Conservation (phyloP, 2,113 vertebrate genomes). For the Corythornis madagascariensis region DNA sequence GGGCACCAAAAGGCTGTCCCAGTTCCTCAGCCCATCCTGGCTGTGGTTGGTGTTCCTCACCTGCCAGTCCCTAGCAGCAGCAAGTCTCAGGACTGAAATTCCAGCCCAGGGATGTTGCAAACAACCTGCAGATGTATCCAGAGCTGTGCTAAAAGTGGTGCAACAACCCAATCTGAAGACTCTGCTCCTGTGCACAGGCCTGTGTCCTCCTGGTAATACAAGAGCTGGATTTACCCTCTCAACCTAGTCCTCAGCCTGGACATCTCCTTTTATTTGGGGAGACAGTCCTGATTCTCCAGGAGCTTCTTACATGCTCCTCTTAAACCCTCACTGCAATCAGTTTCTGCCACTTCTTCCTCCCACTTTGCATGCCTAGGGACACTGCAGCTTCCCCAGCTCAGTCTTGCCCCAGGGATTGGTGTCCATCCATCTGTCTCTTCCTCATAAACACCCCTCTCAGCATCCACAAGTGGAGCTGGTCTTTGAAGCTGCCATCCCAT, state of each 20-base stretch:
- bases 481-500: background rate
- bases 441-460: background rate
- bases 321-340: background rate
- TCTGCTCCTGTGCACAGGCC: background rate
- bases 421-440: background rate
- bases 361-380: fast-evolving
- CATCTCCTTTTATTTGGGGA: background rate
- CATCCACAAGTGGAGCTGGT: background rate
- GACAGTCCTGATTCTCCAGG: background rate
- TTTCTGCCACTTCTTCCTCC: background rate
- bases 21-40: background rate
- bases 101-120: background rate
- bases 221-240: background rate
- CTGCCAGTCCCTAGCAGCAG: background rate
- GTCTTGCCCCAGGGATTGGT: fast-evolving
- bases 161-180: background rate
- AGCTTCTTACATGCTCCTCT: background rate
- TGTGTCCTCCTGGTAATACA: background rate
- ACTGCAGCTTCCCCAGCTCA: background rate
- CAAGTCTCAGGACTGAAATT: background rate
- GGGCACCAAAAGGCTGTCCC: background rate
- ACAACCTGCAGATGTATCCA: background rate
- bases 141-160: background rate
- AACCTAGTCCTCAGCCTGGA: background rate
- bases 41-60: background rate